Percentiles rank a stretch among this genome's conserved stretches.
phyloP scores from a whole-genome alignment of 1,140 invertebrate genomes.

The Drosophila tristis region DNA sequence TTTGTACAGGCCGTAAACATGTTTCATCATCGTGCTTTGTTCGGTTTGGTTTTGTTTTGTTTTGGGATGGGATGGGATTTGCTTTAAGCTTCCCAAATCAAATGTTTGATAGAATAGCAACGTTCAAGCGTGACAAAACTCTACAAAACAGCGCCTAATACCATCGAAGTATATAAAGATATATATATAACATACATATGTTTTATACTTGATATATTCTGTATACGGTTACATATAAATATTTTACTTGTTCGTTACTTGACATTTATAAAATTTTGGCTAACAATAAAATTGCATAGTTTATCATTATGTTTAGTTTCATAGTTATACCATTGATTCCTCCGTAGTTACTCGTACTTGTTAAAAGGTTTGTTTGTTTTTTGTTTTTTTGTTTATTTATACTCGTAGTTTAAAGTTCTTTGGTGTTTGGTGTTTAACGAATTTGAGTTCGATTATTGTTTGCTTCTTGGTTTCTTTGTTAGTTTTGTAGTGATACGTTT shows the following conservation, averaged over 20 bases:
- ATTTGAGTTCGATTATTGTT: slow-evolving; percentile 77
- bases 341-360: neutral
- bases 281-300: slow-evolving; percentile 82
- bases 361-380: neutral
- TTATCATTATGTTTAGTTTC: slow-evolving; percentile 62
- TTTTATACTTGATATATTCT: slow-evolving; percentile 52
- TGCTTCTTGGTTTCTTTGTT: slow-evolving; percentile 52
- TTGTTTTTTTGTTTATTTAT: slow-evolving; percentile 27
- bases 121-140: slow-evolving; percentile 48
- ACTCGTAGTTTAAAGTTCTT: slow-evolving; percentile 54
- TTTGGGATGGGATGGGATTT: slow-evolving; percentile 18
- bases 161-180: slow-evolving; percentile 49
- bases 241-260: slow-evolving; percentile 75
- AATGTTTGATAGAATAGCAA: slow-evolving; percentile 31
- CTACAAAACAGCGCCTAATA: slow-evolving; percentile 62
- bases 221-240: slow-evolving; percentile 68
- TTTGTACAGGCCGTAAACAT: slow-evolving; percentile 23
- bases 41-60: neutral
- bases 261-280: slow-evolving; percentile 82
- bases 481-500: slow-evolving; percentile 71
- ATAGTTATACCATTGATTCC: slow-evolving; percentile 64
- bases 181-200: slow-evolving; percentile 45
- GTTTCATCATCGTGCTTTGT: neutral
- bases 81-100: slow-evolving; percentile 51
- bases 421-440: slow-evolving; percentile 71